Conservation (phyloP, 1,140 invertebrate genomes). For the Coenobita brevimanus region DNA sequence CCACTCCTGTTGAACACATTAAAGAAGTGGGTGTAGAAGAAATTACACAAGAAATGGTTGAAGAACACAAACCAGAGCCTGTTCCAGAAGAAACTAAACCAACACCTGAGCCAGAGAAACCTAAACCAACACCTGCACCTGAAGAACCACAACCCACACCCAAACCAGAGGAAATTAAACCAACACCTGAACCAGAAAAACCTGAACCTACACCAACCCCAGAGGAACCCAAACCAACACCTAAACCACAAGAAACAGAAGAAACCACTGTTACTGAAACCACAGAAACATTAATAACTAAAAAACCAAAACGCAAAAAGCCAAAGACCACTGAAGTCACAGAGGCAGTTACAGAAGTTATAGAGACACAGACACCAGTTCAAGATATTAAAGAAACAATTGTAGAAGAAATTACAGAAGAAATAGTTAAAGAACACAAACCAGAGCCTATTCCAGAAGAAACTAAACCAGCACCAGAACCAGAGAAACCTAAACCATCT, state of each 20-base stretch:
- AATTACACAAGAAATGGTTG: not conserved
- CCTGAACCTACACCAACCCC: constrained; percentile 26
- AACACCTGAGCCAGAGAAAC: too few species aligned
- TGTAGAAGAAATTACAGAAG: too few species aligned
- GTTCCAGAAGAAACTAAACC: not conserved
- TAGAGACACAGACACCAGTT: constrained; percentile 14
- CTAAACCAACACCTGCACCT: not conserved
- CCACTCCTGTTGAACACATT: too few species aligned
- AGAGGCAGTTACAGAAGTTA: too few species aligned
- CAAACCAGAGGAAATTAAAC: not conserved
- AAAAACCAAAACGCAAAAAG: too few species aligned
- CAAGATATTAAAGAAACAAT: too few species aligned
- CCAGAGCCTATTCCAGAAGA: not conserved
- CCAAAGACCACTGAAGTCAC: too few species aligned
- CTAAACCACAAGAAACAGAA: not conserved
- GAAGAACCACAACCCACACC: constrained; percentile 1
- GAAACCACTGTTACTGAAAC: too few species aligned
- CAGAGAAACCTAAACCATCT: constrained; percentile 13
- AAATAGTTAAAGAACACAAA: too few species aligned
- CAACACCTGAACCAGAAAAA: not conserved
- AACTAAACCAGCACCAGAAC: not conserved
- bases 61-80: not conserved
- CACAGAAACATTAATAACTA: too few species aligned
- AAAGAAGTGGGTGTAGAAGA: too few species aligned
- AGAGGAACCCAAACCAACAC: constrained; percentile 3